Evolutionary conservation across 2,797 vertebrate genomes (phyloP).

Genomic region (Poecilia wingei): DNA sequence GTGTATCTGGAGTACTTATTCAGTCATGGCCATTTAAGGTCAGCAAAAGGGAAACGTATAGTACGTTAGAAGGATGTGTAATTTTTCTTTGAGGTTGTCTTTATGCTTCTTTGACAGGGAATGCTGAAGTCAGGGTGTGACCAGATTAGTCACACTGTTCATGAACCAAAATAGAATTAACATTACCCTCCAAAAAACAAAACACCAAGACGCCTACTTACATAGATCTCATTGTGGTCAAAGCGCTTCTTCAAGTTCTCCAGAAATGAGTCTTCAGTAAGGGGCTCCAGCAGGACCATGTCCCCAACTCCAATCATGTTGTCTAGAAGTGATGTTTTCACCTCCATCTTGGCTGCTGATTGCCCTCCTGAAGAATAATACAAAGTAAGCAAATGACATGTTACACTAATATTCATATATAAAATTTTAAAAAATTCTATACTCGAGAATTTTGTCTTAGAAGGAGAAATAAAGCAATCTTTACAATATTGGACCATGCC

Average conservation of each 20-base stretch:
- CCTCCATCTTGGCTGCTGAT: conserved; percentile 93
- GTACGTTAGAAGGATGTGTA: conserved; percentile 10
- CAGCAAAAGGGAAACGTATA: conserved; percentile 18
- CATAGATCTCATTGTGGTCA: conserved; percentile 95
- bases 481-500: no score
- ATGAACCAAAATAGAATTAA: not conserved
- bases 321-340: conserved; percentile 96
- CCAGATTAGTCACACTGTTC: not conserved
- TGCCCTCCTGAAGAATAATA: conserved; percentile 59
- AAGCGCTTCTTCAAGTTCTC: conserved; percentile 94
- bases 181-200: not conserved
- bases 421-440: no score
- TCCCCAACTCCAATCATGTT: conserved; percentile 99
- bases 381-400: conserved; percentile 8
- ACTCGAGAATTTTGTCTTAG: not conserved
- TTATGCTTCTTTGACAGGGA: not conserved
- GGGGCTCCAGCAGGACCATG: conserved; percentile 97
- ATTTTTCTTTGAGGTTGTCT: conserved; percentile 8
- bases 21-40: conserved; percentile 25
- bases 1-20: conserved; percentile 40
- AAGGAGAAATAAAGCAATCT: not conserved
- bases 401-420: not conserved
- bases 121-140: not conserved
- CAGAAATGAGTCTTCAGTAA: conserved; percentile 92
- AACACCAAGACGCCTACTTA: conserved; percentile 76